Conservation (phyloP, 2,888 invertebrate genomes). For the Drosophila infuscata region DNA sequence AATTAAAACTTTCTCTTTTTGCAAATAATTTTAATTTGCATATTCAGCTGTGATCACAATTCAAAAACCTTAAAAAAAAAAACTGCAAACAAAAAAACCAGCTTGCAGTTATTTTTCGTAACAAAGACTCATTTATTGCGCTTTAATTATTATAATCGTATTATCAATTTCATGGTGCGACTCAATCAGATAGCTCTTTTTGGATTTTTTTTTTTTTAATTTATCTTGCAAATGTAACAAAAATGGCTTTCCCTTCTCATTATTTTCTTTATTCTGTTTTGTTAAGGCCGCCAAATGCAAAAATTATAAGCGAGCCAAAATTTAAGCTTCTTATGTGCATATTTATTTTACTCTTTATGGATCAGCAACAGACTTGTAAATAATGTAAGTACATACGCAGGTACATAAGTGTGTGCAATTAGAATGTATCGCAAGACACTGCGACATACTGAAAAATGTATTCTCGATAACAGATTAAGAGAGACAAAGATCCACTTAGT, state of each 20-base stretch:
- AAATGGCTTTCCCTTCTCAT: constrained; percentile 2
- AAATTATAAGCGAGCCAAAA: not conserved
- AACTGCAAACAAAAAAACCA: not conserved
- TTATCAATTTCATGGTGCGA: not conserved
- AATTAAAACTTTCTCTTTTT: constrained; percentile 9
- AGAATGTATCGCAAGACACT: constrained; percentile 4
- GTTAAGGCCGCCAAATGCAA: not conserved
- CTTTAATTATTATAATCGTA: constrained; percentile 1
- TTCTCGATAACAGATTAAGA: constrained; percentile 1
- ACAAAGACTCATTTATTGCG: constrained; percentile 10
- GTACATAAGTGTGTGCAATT: not conserved
- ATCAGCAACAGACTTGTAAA: not conserved
- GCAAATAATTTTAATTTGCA: constrained; percentile 1
- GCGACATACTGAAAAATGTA: not conserved
- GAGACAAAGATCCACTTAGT: not conserved
- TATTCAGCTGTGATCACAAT: constrained; percentile 2
- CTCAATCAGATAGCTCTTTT: not conserved
- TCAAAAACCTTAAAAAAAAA: not conserved
- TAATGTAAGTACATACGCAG: not conserved
- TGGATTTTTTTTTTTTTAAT: not conserved
- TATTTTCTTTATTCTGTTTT: not conserved
- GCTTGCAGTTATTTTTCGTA: not conserved
- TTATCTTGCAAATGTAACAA: not conserved
- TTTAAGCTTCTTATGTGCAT: not conserved
- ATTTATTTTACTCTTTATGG: not conserved